phyloP scores from a whole-genome alignment of 2,888 invertebrate species.

The Apotomis betuletana region DNA sequence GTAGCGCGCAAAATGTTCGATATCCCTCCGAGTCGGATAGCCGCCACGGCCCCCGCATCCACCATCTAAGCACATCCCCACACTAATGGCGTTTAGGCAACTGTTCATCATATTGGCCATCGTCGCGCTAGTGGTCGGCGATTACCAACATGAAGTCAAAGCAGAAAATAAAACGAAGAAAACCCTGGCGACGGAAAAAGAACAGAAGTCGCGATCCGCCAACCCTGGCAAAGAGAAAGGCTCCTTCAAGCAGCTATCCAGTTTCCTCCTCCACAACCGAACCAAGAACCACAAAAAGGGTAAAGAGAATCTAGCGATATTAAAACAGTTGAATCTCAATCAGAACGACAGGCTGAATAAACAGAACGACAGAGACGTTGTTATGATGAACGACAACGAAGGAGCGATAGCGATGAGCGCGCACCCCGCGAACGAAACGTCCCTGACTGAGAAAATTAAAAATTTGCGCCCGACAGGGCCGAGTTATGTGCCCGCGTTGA shows the following conservation, averaged over 20 bases:
- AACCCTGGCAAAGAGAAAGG: conserved; percentile 63
- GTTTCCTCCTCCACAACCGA: conserved; percentile 66
- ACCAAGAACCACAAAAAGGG: conserved; percentile 53
- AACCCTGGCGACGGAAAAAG: conserved; percentile 78
- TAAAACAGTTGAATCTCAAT: conserved; percentile 53
- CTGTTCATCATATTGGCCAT: conserved; percentile 62
- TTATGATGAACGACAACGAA: conserved; percentile 75
- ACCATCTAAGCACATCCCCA: conserved; percentile 56
- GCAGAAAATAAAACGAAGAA: conserved; percentile 71
- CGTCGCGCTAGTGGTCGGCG: conserved; percentile 62
- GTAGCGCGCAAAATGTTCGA: conserved; percentile 59
- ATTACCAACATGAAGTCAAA: conserved; percentile 65
- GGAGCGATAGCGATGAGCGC: conserved; percentile 48
- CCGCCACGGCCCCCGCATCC: conserved; percentile 50
- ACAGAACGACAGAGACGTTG: conserved; percentile 33
- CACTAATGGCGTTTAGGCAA: conserved; percentile 75
- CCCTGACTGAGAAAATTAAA: conserved; percentile 69
- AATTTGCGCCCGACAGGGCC: conserved; percentile 61
- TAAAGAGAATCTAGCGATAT: conserved; percentile 61
- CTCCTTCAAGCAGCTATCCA: conserved; percentile 64
- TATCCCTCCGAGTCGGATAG: conserved; percentile 42
- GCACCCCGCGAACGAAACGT: conserved; percentile 16
- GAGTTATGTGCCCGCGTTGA: conserved; percentile 64
- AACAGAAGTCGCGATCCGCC: conserved; percentile 64
- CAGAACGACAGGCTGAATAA: conserved; percentile 15